Evolutionary conservation across 2,888 invertebrate genomes (phyloP), one percentile per base, ranked within the genome.

Genomic region (Byasa hedistus): DNA sequence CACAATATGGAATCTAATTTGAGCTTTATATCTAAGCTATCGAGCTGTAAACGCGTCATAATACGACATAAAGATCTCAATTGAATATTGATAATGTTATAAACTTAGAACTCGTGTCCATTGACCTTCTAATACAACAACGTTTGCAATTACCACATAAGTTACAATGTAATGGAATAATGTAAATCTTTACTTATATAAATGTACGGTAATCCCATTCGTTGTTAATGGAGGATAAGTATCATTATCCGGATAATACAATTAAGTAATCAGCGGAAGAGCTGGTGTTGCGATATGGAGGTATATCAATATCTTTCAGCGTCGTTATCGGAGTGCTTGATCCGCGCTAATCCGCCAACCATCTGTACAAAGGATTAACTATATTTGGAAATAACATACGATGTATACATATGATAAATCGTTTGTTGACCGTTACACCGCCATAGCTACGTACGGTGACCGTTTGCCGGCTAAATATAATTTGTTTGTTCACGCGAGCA

Each of bases 281-380:
- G 52, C 61, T 58, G 17, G 24, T 62, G 54, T 65, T 59, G 60
- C 52, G 55, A 57, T 10, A 39, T 48, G 5, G 19, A 24, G 19
- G 39, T 56, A 56, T 61, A 61, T 44, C 66, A 52, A 57, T 66
- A 66, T 57, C 52, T 57, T 57, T 64, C 51, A 44, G 71, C 70
- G 39, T 64, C 69, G 70, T 75, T 78, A 75, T 77, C 76, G 68
- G 65, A 70, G 12, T 61, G 57, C 54, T 61, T 57, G 59, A 55
- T 60, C 57, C 62, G 32, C 68, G 67, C 69, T 77, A 76, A 75
- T 75, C 77, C 70, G 27, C 39, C 54, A 72, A 74, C 70, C 71
- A 76, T 71, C 68, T 68, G 65, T 61, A 68, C 72, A 57, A 68
- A 71, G 73, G 75, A 79, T 79, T 75, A 75, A 66, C 70, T 72